Percentiles rank a stretch among this genome's conserved stretches.
Evolutionary conservation across 2,797 vertebrate species (phyloP).

Genomic region (Lateolabrax maculatus): DNA sequence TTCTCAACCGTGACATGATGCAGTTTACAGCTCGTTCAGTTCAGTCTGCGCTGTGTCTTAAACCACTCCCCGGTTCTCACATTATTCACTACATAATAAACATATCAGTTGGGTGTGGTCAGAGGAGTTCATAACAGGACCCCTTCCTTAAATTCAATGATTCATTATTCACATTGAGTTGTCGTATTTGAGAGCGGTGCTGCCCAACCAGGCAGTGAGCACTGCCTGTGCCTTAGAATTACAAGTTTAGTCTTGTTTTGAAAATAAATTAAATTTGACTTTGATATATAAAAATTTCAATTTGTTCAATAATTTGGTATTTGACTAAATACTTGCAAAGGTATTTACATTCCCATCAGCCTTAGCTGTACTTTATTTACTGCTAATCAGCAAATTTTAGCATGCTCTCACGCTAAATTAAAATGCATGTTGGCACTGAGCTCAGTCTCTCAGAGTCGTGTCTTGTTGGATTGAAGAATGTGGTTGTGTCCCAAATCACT

Average conservation of each 20-base stretch:
- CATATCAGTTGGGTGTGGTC: not conserved
- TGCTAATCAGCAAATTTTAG: not conserved
- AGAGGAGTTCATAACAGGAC: no score
- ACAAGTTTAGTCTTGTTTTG: not conserved
- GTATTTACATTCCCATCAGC: not conserved
- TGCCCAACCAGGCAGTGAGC: not conserved
- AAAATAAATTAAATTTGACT: no score
- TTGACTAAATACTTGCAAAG: not conserved
- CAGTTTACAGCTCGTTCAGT: conserved; percentile 1
- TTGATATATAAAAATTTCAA: no score
- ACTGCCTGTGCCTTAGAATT: not conserved
- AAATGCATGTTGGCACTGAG: not conserved
- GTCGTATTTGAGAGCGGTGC: conserved; percentile 8
- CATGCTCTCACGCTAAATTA: no score
- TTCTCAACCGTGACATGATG: conserved; percentile 37
- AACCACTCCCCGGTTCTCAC: conserved; percentile 30
- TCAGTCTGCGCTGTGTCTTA: conserved; percentile 13
- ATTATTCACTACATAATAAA: conserved; percentile 29
- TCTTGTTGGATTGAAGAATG: conserved; percentile 11
- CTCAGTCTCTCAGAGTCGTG: not conserved
- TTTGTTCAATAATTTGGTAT: not conserved
- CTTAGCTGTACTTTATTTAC: not conserved
- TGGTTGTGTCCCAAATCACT: not conserved
- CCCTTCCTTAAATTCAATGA: not conserved
- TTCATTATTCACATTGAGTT: conserved; percentile 16